Evolutionary conservation across 2,797 vertebrate species (phyloP), one percentile per base, ranked within the genome.

Genomic region (Hippocampus kuda): DNA sequence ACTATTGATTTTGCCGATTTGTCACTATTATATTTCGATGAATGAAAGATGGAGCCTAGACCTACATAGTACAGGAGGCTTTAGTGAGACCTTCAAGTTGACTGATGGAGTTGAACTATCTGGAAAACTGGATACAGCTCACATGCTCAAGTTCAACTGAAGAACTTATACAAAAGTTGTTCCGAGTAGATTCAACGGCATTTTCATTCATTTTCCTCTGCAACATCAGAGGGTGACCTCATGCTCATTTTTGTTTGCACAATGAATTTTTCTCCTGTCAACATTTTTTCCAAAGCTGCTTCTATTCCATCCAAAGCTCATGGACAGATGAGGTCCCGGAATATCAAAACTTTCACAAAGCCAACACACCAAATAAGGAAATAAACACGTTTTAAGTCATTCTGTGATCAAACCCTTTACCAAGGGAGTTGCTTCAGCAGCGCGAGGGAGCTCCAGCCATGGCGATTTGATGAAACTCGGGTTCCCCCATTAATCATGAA

Each of bases 21-120:
- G 66, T 67, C 63, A 53, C 44, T 46, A 68, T 77, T 83, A 84
- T 79, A 79, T 85, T 86, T 85, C 86, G 82, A 75, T 68, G 69
- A 51, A 54, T 68, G 82, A 66, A 86, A 82, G 24, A 70, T 42
- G 81, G 86, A 78, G 69, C 71, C 72, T 24, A 34, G 34, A 34
- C 5, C 34, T 34, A 6, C 34, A 34, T 34, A 46, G 42, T 68
- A 65, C 61, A 4, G 8, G 65, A 15, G 42, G 54, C 46, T 72
- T 75, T 54, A 56, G 46, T 13, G 24, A 72, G 66, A 73, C 72
- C 65, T 75, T 27, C 12, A 49, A 46, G 51, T 66, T 51, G 65
- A 67, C 46, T 34, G 63, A 73, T 34, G 54, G 64, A 70, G 65
- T 63, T 66, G 27, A 78, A 75, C 41, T 66, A 24, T 48, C 46